These are phyloP conservation scores for Nixonia krombeini DNA, from an alignment of 1,140 invertebrate genomes.

Conservation along the genomic window DNA sequence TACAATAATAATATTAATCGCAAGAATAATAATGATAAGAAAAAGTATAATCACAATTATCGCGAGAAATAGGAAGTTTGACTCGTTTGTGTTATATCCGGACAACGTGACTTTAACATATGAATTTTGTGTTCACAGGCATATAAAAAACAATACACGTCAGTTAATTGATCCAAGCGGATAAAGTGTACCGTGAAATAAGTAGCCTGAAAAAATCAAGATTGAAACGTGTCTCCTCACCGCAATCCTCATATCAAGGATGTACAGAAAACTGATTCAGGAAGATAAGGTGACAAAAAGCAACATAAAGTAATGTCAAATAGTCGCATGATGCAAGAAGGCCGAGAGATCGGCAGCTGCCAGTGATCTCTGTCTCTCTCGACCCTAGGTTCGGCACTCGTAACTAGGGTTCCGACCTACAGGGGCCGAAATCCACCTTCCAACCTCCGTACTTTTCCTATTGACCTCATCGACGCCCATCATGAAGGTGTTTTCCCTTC, in stretches of 20 bases:
- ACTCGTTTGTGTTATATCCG: neutral
- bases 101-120: no score
- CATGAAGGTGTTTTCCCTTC: constrained; percentile 18
- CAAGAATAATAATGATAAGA: constrained; percentile 12
- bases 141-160: no score
- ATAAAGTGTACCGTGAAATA: no score
- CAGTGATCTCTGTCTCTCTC: constrained; percentile 54
- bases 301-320: constrained; percentile 16
- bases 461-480: constrained; percentile 35
- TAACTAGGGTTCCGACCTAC: constrained; percentile 72
- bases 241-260: constrained; percentile 5
- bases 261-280: constrained; percentile 20
- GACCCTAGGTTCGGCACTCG: constrained; percentile 72
- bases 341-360: constrained; percentile 56
- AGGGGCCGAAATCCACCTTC: constrained; percentile 66
- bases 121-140: no score
- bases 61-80: constrained; percentile 10
- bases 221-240: neutral
- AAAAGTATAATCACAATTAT: constrained; percentile 11
- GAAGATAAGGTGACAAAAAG: constrained; percentile 29
- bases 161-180: no score
- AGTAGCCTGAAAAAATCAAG: neutral
- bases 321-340: constrained; percentile 42
- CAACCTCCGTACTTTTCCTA: constrained; percentile 63
- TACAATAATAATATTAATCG: constrained; percentile 35